Conservation (phyloP, 1,140 invertebrate genomes). For the Elysia chlorotica region DNA sequence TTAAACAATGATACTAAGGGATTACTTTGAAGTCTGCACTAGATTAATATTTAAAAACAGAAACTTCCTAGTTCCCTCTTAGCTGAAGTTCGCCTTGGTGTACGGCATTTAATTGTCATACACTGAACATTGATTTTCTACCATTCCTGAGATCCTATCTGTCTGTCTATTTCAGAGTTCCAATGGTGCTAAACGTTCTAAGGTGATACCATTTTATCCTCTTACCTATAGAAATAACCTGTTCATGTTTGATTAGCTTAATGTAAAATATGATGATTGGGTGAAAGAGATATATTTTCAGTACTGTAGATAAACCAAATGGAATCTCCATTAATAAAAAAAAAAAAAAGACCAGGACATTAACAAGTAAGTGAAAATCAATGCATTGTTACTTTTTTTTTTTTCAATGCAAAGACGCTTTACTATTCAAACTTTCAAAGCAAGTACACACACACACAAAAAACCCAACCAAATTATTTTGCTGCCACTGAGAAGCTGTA, state of each 20-base stretch:
- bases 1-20: not conserved
- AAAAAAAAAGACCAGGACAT: not conserved
- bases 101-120: too few species aligned
- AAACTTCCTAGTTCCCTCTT: not conserved
- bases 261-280: not conserved
- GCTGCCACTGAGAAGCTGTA: too few species aligned
- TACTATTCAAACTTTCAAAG: too few species aligned
- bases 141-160: not conserved
- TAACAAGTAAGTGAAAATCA: not conserved
- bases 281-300: not conserved
- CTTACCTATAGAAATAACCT: not conserved
- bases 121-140: too few species aligned
- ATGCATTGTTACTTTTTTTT: too few species aligned
- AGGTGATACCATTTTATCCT: not conserved
- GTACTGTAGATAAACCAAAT: not conserved
- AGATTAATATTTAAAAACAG: not conserved
- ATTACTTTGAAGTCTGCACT: not conserved
- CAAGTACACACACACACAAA: too few species aligned
- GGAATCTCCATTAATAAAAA: not conserved
- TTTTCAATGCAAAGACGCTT: too few species aligned
- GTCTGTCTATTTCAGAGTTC: constrained; percentile 1
- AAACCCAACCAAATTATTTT: too few species aligned
- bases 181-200: not conserved
- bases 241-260: not conserved
- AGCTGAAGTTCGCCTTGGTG: too few species aligned